Percentiles rank a stretch among this genome's conserved stretches.
These are phyloP conservation scores for Hyperopisus bebe DNA, from an alignment of 2,113 vertebrate species.

Conservation along the genomic window DNA sequence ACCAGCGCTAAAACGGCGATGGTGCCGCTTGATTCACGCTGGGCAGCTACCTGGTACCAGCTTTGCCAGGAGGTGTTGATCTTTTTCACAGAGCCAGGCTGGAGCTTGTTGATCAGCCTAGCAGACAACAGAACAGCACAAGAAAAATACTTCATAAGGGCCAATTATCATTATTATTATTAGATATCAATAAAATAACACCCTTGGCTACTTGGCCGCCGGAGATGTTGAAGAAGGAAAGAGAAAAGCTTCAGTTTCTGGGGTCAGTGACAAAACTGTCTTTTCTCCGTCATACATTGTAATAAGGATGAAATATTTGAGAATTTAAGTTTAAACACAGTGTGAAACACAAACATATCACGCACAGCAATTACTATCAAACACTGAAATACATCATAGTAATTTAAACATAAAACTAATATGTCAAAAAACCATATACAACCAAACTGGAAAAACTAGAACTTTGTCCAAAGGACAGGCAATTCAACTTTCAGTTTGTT, in stretches of 20 bases:
- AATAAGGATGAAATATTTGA: not conserved
- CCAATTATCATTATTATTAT: not conserved
- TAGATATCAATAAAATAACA: not conserved
- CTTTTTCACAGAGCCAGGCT: slow-evolving; percentile 82
- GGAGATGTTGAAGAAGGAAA: not conserved
- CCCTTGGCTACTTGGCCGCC: not conserved
- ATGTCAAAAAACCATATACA: not conserved
- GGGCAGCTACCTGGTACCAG: slow-evolving; percentile 82
- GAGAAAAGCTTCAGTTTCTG: not conserved
- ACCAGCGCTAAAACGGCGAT: not conserved
- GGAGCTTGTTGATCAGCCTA: slow-evolving; percentile 85
- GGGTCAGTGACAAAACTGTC: not conserved
- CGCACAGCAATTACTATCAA: not conserved
- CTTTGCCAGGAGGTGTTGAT: slow-evolving; percentile 80
- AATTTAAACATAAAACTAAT: not conserved
- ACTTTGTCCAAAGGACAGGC: not conserved
- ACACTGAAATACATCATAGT: not conserved
- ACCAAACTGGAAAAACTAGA: not conserved
- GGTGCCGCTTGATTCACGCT: not conserved
- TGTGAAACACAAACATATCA: not conserved
- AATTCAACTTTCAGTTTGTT: not conserved
- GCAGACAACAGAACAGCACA: slow-evolving; percentile 14
- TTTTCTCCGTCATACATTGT: not conserved
- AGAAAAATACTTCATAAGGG: not conserved
- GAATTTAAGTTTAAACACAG: not conserved